These are phyloP conservation scores for Acrobeloides nanus DNA, from an alignment of 2,888 invertebrate genomes.

Conservation along the genomic window DNA sequence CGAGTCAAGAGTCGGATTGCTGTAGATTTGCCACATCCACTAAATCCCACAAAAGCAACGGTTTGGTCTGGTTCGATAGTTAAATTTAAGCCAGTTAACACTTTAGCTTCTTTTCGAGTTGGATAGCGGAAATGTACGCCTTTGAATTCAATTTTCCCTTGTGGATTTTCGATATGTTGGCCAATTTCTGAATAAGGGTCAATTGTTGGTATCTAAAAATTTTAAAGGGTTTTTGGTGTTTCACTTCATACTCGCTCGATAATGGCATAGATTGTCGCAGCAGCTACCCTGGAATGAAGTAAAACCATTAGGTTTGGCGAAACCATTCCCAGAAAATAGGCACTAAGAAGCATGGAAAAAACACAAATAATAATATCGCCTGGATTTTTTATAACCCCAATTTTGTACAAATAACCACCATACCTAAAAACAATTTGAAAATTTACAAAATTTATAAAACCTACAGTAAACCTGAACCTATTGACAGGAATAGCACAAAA, in stretches of 20 bases:
- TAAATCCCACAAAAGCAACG: constrained; percentile 60
- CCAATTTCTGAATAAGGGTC: constrained; percentile 35
- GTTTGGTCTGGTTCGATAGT: constrained; percentile 54
- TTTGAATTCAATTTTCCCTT: too few species aligned
- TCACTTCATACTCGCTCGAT: too few species aligned
- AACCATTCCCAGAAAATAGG: constrained; percentile 40
- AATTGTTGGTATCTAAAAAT: constrained; percentile 34
- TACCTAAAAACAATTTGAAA: too few species aligned
- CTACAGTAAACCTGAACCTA: too few species aligned
- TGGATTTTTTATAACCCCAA: constrained; percentile 14
- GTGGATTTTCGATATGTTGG: too few species aligned
- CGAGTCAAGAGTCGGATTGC: constrained; percentile 70
- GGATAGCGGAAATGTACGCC: constrained; percentile 45
- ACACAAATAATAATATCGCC: constrained; percentile 25
- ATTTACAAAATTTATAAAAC: too few species aligned
- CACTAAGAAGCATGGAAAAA: constrained; percentile 21
- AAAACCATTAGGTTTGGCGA: constrained; percentile 45
- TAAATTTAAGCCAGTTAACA: too few species aligned
- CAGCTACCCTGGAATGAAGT: constrained; percentile 41
- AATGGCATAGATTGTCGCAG: constrained; percentile 39
- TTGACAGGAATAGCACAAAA: constrained; percentile 15
- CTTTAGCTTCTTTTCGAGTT: constrained; percentile 26
- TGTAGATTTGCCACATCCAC: constrained; percentile 66
- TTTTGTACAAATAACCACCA: constrained; percentile 19
- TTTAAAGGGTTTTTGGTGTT: too few species aligned